Evolutionary conservation across 2,113 vertebrate genomes (phyloP), one percentile per base, ranked within the genome.

Genomic region (chimpanzee (Pan troglodytes)): DNA sequence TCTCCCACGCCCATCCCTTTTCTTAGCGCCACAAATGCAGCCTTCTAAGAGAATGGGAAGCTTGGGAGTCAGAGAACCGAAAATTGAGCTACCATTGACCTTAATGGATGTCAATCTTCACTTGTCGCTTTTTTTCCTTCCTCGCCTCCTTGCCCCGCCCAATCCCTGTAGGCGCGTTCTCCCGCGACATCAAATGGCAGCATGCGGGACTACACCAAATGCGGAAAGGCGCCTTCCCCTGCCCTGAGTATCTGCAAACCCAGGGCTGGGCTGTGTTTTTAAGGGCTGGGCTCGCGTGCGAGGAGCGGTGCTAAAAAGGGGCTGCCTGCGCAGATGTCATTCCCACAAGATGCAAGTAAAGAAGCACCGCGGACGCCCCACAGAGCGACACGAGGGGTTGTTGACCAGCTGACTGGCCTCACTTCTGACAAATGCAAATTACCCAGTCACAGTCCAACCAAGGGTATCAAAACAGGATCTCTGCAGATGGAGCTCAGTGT

Each of bases 101-200:
- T 8, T 7, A 0, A 11, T 2, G 48, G n/a, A 1, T 30, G 76
- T 95, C 95, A 94, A 3, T 85, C 61, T 3, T 40, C 8, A 8
- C 16, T 22, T 2, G 7, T 27, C 25, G 40, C 75, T 40, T 78
- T 43, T 4, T 64, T 40, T 78, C 25, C 6, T 64, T 64, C 6
- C 40, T 43, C 2, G 1, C 55, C 64, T 40, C 35, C 0, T 1
- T 14, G 1, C 13, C 0, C 1, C n/a, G 0, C 25, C n/a, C 8
- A 0, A 1, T 13, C 61, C 8, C 32, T 2, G 11, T 13, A 35
- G 30, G 7, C 4, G 6, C 4, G 8, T 10, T 8, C 23, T 72
- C 64, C 30, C 18, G 45, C 43, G 17, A 30, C 88, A 23, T 32
- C 88, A 86, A 6, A 59, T 48, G 94, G 57, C 35, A 0, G 1